A percentile compares a stretch with the other conserved stretches of the same genome.
Conservation (phyloP, 2,888 invertebrate genomes). For the Drosophila differens region DNA sequence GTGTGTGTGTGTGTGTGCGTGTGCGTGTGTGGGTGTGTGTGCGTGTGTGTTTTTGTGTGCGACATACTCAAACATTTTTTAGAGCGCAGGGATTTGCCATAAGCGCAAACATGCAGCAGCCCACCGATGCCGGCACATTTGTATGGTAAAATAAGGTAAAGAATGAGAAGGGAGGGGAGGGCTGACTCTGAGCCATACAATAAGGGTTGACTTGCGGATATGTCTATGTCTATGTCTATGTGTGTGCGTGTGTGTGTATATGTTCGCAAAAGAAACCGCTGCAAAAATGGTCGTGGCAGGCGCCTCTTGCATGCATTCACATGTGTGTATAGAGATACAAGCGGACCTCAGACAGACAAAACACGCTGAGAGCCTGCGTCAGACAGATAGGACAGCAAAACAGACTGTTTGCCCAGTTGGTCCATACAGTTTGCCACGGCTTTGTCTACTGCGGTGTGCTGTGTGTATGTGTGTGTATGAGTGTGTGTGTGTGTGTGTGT, state of each 20-base stretch:
- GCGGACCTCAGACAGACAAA: constrained; percentile 56
- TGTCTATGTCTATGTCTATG: constrained; percentile 24
- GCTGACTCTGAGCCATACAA: constrained; percentile 33
- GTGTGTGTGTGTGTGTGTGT: constrained; percentile 12
- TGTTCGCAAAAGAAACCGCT: constrained; percentile 46
- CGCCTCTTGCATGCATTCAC: constrained; percentile 26
- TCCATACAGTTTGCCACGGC: constrained; percentile 55
- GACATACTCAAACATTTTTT: constrained; percentile 77
- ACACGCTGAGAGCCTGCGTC: constrained; percentile 25
- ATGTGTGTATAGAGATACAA: constrained; percentile 22
- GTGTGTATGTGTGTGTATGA: neutral
- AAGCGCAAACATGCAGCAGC: constrained; percentile 71
- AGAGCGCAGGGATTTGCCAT: constrained; percentile 78
- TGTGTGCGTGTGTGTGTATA: accelerated
- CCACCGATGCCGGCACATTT: constrained; percentile 51
- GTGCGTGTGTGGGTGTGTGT: too few species aligned
- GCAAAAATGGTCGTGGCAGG: constrained; percentile 74
- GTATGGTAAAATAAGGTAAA: constrained; percentile 30
- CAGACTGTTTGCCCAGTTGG: constrained; percentile 60
- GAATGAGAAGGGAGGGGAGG: neutral
- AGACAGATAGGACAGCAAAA: constrained; percentile 36
- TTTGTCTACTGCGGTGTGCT: constrained; percentile 52
- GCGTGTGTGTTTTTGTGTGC: neutral
- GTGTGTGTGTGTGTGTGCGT: neutral
- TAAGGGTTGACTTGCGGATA: constrained; percentile 40